Percentiles rank a stretch among this genome's conserved stretches.
Evolutionary conservation across 2,113 vertebrate species (phyloP).

Genomic region (Lepus americanus): DNA sequence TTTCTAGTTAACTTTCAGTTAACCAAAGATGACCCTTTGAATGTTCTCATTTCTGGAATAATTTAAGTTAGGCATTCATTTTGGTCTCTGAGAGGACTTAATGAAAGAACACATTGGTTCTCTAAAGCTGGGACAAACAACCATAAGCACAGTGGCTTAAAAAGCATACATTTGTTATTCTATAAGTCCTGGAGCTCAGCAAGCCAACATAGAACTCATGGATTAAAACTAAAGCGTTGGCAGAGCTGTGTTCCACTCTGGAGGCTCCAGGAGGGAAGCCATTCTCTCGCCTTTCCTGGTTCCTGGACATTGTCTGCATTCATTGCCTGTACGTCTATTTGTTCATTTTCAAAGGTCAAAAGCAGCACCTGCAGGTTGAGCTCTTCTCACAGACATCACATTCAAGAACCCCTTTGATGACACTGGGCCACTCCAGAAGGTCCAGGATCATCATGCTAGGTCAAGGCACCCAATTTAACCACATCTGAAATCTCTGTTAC

Average conservation of each 20-base stretch:
- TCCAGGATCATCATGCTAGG: not conserved
- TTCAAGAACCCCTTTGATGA: not conserved
- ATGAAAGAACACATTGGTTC: not conserved
- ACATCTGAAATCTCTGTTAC: not conserved
- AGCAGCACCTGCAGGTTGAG: fast-evolving
- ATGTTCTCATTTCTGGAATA: not conserved
- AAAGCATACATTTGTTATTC: not conserved
- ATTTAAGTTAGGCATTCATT: not conserved
- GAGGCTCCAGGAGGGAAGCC: not conserved
- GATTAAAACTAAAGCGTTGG: not conserved
- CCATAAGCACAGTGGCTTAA: not conserved
- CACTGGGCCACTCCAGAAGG: not conserved
- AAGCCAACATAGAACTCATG: not conserved
- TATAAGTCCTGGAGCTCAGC: not conserved
- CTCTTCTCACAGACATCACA: not conserved
- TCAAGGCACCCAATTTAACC: not conserved
- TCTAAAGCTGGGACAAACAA: not conserved
- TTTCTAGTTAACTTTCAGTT: not conserved
- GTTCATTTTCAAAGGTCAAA: not conserved
- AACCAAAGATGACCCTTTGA: not conserved
- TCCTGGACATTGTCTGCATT: not conserved
- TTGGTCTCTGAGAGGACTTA: not conserved
- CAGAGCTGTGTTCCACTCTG: not conserved
- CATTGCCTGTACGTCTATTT: not conserved
- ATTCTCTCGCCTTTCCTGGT: not conserved